Evolutionary conservation across 1,140 invertebrate genomes (phyloP).

Genomic region (Drosophila murphyi): DNA sequence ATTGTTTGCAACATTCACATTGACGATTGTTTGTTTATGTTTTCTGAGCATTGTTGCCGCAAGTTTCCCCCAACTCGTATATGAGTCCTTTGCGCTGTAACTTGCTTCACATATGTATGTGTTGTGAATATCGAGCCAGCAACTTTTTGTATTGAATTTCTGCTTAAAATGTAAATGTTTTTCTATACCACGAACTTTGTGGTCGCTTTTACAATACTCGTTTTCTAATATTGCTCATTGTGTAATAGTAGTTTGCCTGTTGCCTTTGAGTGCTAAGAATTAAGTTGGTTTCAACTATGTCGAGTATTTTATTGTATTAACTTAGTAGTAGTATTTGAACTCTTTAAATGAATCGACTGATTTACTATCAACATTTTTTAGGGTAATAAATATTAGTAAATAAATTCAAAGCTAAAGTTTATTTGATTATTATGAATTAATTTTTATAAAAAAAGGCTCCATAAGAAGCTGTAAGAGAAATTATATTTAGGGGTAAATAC

Average conservation of each 20-base stretch:
- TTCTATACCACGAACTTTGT: conserved; percentile 58
- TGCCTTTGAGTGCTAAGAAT: background rate
- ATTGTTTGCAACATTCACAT: conserved; percentile 39
- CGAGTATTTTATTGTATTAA: background rate
- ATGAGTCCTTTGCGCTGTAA: conserved; percentile 15
- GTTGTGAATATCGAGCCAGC: conserved; percentile 36
- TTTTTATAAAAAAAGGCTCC: no score
- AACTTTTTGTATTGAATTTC: conserved; percentile 63
- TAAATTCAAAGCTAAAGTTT: no score
- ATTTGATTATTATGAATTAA: no score
- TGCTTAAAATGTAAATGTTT: conserved; percentile 78
- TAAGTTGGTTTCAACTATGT: background rate
- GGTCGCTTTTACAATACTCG: conserved; percentile 9
- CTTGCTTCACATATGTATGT: background rate
- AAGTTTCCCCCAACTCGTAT: conserved; percentile 58
- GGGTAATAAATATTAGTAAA: no score
- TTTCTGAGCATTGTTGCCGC: conserved; percentile 71
- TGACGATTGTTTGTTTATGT: conserved; percentile 80
- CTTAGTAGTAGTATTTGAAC: background rate
- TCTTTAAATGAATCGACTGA: background rate
- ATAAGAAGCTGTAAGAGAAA: no score
- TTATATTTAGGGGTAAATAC: no score
- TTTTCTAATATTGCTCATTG: background rate
- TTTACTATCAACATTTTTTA: no score
- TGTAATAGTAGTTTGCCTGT: background rate